Conservation (phyloP, 2,113 vertebrate genomes). For the Chloroceryle aenea region DNA sequence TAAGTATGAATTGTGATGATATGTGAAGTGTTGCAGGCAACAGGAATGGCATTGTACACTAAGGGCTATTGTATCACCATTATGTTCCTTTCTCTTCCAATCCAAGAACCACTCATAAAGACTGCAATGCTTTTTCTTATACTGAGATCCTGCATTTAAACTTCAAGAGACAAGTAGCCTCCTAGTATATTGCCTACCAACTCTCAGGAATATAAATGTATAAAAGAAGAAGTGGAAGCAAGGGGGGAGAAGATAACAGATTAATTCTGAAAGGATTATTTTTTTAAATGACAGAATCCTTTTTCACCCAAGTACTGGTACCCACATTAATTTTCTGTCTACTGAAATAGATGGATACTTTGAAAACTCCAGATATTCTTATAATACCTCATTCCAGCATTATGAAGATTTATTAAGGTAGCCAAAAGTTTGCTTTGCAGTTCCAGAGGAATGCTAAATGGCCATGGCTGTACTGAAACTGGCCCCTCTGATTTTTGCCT, state of each 20-base stretch:
- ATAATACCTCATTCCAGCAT: background rate
- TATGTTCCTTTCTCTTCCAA: background rate
- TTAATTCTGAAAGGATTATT: background rate
- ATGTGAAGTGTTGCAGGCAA: background rate
- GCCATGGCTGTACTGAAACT: background rate
- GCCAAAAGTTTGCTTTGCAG: background rate
- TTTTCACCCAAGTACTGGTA: background rate
- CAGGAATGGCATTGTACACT: background rate
- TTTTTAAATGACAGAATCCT: background rate
- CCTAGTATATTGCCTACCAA: background rate
- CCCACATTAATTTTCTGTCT: background rate
- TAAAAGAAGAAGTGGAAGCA: background rate
- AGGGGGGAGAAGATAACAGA: accelerated
- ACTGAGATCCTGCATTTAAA: background rate
- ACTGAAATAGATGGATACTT: background rate
- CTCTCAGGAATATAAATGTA: background rate
- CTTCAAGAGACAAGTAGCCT: background rate
- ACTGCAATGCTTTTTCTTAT: background rate
- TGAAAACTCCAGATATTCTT: background rate
- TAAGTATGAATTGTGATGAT: background rate
- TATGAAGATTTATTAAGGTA: background rate
- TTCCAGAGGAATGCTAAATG: background rate
- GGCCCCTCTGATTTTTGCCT: background rate
- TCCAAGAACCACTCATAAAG: background rate
- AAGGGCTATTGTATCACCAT: background rate